Evolutionary conservation across 2,797 vertebrate genomes (phyloP), one percentile per base, ranked within the genome.

Genomic region (Falco berigora): DNA sequence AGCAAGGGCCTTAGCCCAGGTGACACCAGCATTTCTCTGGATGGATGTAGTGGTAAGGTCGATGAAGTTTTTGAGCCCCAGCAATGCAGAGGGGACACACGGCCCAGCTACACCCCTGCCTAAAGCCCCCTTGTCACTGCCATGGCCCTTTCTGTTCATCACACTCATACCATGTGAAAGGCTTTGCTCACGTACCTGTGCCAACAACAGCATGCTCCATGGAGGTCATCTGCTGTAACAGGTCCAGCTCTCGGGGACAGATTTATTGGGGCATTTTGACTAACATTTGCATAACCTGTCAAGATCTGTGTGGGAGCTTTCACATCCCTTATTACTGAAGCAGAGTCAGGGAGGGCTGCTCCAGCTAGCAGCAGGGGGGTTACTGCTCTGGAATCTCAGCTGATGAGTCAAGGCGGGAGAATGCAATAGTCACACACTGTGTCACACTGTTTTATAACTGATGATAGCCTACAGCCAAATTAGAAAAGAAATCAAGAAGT

Each of bases 391-490:
- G 76, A 96, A 96, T 94, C 74, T 59, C 96, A 96, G 95, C 78
- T n/a, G 27, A 49, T 98, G 97, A 98, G 96, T 98, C 98, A 98
- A 91, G 44, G 95, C 30, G 73, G 86, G 96, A 93, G 97, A 98
- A 98, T 93, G 97, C 91, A 90, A 62, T 24, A 97, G 92, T 95
- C 90, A 90, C 88, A 72, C 21, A 75, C 85, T 89, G 90, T 73
- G 95, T 96, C 94, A 75, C 81, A 32, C 80, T 59, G 90, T 4
- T 95, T 94, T 92, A 40, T 91, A 96, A 97, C 96, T 74, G 94
- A 96, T 68, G 90, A 95, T 59, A 95, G 86, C 89, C 94, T 75
- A 63, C 89, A 64, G 95, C 88, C 80, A 94, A 90, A 94, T 83
- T 49, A 94, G 84, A 86, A 25, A 73, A 85, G 85, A 86, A 92